Evolutionary conservation across 2,888 invertebrate species (phyloP), one percentile per base, ranked within the genome.

Genomic region (Slavum lentiscoides): DNA sequence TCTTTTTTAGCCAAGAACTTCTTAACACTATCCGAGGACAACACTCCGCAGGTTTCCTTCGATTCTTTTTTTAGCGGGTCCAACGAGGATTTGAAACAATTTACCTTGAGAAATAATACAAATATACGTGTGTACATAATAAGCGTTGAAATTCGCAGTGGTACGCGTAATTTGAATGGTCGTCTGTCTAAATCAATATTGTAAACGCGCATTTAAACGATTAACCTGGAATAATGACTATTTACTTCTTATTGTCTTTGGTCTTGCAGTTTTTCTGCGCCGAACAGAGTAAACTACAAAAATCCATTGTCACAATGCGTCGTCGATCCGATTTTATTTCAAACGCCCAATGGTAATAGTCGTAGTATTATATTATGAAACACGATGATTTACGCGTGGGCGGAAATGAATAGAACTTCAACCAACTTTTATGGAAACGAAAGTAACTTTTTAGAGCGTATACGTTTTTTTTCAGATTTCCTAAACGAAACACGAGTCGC

Each of bases 1-100:
- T 94, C 94, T 85, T 92, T 93, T 84, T 92, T 92, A 1, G 92
- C 93, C 23, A 95, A 87, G 86, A 95, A 96, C 85, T 92, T 94
- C 85, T 93, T 92, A 74, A 96, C 92, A 84, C 94, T 94, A 1
- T 89, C 90, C 0, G 94, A 1, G 4, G 30, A 94, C 11, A 95
- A 88, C 82, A 85, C 85, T 61, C 83, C 84, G 30, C 4, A 30
- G 23, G 43, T 59, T 43, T 83, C 87, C 88, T 84, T 89, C 89
- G 81, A 81, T 90, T 92, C 91, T 85, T 94, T 95, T 85, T 94
- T 94, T 0, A 94, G 94, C 2, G 95, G 93, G 83, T 92, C 90
- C 86, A 93, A 94, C 84, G 92, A 91, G 2, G 94, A 92, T 85
- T 91, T 92, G 85, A 94, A 95, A 85, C 90, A 94, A 84, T 89